Percentiles rank a stretch among this genome's conserved stretches.
These are phyloP conservation scores for Acyrthosiphon pisum DNA, from an alignment of 1,140 invertebrate species.

Conservation along the genomic window DNA sequence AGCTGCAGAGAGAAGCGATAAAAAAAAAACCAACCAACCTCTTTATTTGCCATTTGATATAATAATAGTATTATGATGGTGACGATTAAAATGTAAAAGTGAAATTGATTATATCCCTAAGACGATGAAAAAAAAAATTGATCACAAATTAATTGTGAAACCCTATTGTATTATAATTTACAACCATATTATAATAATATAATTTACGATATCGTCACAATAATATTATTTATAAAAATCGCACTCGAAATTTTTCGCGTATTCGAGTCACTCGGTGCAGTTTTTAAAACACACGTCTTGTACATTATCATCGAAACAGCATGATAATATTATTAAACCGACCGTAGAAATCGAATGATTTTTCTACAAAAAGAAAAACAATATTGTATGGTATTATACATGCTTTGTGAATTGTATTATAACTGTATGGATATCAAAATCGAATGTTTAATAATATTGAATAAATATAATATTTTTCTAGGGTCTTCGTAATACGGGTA, in stretches of 20 bases:
- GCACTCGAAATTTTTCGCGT: not conserved
- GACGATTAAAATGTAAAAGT: slow-evolving; percentile 16
- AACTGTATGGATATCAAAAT: not conserved
- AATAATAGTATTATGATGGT: not conserved
- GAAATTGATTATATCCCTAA: not conserved
- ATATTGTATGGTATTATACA: not conserved
- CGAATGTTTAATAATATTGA: not conserved
- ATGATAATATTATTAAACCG: not conserved
- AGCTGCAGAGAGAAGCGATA: not conserved
- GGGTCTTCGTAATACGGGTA: not conserved
- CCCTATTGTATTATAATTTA: not conserved
- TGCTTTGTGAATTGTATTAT: not conserved
- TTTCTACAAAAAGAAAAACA: not conserved
- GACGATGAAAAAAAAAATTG: not conserved
- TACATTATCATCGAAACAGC: not conserved
- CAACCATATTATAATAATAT: not conserved
- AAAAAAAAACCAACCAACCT: not conserved
- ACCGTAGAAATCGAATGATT: not conserved
- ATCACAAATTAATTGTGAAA: too few species aligned
- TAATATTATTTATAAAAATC: too few species aligned
- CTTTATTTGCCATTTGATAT: not conserved
- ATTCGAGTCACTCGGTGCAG: not conserved
- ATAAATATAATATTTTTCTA: not conserved
- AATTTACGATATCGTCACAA: not conserved
- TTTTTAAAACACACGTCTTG: not conserved